Percentiles rank a stretch among this genome's conserved stretches.
These are phyloP conservation scores for Spea hammondii DNA, from an alignment of 2,797 vertebrate species.

Conservation along the genomic window DNA sequence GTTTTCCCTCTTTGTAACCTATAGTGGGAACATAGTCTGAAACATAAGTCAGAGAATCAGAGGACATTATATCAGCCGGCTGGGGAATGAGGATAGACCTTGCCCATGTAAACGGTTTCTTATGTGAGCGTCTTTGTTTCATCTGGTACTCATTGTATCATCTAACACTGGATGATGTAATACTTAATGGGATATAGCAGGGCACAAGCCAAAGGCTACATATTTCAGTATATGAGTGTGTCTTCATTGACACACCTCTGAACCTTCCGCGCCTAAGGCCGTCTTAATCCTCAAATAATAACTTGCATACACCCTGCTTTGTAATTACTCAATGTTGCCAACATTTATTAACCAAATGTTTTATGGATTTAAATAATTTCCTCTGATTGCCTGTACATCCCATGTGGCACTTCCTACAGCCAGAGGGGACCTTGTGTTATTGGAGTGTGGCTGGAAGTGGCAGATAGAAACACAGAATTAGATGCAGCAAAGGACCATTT, in stretches of 20 bases:
- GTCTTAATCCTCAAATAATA: constrained; percentile 29
- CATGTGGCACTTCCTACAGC: too few species aligned
- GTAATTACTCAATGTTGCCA: not conserved
- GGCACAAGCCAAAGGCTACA: constrained; percentile 15
- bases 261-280: constrained; percentile 32
- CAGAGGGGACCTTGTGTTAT: too few species aligned
- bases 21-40: not conserved
- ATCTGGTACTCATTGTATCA: constrained; percentile 8
- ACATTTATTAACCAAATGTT: too few species aligned
- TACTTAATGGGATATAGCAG: not conserved
- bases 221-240: constrained; percentile 21
- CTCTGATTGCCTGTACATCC: too few species aligned
- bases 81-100: too few species aligned
- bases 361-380: too few species aligned
- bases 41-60: not conserved
- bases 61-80: not conserved
- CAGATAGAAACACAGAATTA: too few species aligned
- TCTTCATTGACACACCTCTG: constrained; percentile 19
- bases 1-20: not conserved
- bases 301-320: constrained; percentile 16
- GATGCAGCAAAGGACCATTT: too few species aligned
- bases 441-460: too few species aligned
- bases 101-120: not conserved
- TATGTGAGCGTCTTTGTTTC: not conserved
- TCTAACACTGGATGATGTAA: constrained; percentile 24